phyloP scores from a whole-genome alignment of 2,113 vertebrate genomes.

The Nicator chloris region DNA sequence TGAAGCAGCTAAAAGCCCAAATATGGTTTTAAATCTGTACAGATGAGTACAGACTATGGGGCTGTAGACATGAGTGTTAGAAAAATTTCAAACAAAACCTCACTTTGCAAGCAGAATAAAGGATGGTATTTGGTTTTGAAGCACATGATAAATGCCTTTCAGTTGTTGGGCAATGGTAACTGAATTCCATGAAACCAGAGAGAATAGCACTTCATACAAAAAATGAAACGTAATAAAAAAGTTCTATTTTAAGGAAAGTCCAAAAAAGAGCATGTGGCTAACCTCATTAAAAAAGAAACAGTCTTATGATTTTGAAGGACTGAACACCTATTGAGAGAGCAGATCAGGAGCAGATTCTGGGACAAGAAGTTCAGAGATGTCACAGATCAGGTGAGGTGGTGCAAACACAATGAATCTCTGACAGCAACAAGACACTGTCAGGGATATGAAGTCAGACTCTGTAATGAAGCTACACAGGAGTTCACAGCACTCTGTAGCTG shows the following conservation, averaged over 20 bases:
- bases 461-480: neutral
- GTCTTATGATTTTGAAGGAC: neutral
- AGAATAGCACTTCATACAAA: neutral
- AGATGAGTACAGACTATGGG: neutral
- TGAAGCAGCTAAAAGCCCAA: neutral
- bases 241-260: neutral
- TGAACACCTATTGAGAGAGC: neutral
- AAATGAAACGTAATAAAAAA: neutral
- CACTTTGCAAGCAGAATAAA: neutral
- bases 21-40: neutral
- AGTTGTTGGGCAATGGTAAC: neutral
- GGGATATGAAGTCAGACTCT: neutral
- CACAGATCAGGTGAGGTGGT: fast-evolving
- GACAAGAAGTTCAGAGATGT: neutral
- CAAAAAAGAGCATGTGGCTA: neutral
- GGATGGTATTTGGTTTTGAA: neutral
- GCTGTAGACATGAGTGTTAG: neutral
- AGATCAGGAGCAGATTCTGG: neutral
- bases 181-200: neutral
- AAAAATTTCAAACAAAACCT: neutral
- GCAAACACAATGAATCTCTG: neutral
- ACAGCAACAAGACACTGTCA: neutral
- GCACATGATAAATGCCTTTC: neutral
- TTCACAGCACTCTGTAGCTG: neutral
- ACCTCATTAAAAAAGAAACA: neutral